These are phyloP conservation scores for Camponotus pennsylvanicus DNA, from an alignment of 1,140 invertebrate genomes.

Conservation along the genomic window DNA sequence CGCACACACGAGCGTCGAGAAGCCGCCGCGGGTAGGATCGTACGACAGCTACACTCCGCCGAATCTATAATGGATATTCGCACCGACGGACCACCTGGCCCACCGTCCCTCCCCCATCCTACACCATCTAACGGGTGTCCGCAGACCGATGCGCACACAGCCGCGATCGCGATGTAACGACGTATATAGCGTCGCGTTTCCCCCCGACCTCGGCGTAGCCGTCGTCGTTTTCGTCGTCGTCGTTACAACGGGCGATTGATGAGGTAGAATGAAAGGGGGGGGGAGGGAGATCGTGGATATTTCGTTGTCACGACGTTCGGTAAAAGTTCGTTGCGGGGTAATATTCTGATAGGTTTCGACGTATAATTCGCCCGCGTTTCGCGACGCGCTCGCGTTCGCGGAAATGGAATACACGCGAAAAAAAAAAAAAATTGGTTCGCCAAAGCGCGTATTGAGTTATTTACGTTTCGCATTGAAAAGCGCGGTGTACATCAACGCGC, in stretches of 20 bases:
- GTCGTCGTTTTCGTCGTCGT: neutral
- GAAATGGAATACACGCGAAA: slow-evolving; percentile 38
- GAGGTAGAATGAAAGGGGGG: neutral
- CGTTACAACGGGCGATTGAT: slow-evolving; percentile 19
- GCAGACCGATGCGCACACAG: slow-evolving; percentile 22
- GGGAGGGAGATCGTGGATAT: neutral
- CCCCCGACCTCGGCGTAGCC: neutral
- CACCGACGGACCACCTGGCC: slow-evolving; percentile 82
- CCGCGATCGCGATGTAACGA: slow-evolving; percentile 8
- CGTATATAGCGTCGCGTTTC: neutral
- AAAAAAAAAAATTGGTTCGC: slow-evolving; percentile 49
- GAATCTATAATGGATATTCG: slow-evolving; percentile 82
- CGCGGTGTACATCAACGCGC: neutral
- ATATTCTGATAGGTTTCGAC: slow-evolving; percentile 58
- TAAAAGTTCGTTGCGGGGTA: slow-evolving; percentile 30
- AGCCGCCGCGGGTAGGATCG: slow-evolving; percentile 63
- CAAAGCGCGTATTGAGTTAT: slow-evolving; percentile 48
- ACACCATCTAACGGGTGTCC: slow-evolving; percentile 76
- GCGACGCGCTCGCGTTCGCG: slow-evolving; percentile 26
- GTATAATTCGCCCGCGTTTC: neutral
- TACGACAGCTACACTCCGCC: slow-evolving; percentile 76
- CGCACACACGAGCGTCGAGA: slow-evolving; percentile 66
- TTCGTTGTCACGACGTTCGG: slow-evolving; percentile 38
- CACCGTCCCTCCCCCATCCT: slow-evolving; percentile 58
- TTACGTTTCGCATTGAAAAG: slow-evolving; percentile 49